Base-by-base conservation (phyloP, 2,888 invertebrate genomes). In the Hanleya hanleyi region DNA sequence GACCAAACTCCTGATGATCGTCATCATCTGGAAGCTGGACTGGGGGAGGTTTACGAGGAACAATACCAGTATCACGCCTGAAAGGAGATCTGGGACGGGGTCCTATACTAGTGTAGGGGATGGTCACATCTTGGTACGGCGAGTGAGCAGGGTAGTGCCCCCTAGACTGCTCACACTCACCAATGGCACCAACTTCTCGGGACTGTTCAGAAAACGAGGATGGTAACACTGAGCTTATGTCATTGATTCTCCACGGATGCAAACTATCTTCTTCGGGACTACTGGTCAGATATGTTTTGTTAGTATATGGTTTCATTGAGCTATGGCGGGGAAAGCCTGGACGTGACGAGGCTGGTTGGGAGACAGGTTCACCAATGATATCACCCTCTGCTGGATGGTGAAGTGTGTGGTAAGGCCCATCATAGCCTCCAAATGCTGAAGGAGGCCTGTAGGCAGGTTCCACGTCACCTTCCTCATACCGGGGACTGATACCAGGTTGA, bases 171-270 rank as follows among this genome's bases (percentile, higher is more conserved):
- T n/a, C n/a, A n/a, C n/a, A n/a, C n/a, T n/a, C n/a, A n/a, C n/a
- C n/a, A n/a, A n/a, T n/a, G 7, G 51, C 7, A 6, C 12, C 22
- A 26, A 26, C 32, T 26, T 33, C 18, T n/a, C 67, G 73, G 22
- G 51, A 64, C 26, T 71, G 71, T 22, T 71, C 73, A 15, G 67
- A 71, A 38, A 69, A 73, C n/a, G 84, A 83, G 22, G 18, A 35
- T 32, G 84, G 86, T 66, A 84, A 73, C n/a, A 87, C 87, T 26
- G 87, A 87, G 70, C 86, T 86, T 69, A 86, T 81, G 74, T 87
- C 86, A 68, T 77, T 78, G 3, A 77, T 74, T 49, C 83, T 83
- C 26, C 79, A 81, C n/a, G 68, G 78, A 35, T 73, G 64, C n/a
- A 76, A 75, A 33, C 49, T 66, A 69, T 71, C 50, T 76, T 68